These are phyloP conservation scores for Psittacula echo DNA, from an alignment of 2,797 vertebrate genomes.

Conservation along the genomic window DNA sequence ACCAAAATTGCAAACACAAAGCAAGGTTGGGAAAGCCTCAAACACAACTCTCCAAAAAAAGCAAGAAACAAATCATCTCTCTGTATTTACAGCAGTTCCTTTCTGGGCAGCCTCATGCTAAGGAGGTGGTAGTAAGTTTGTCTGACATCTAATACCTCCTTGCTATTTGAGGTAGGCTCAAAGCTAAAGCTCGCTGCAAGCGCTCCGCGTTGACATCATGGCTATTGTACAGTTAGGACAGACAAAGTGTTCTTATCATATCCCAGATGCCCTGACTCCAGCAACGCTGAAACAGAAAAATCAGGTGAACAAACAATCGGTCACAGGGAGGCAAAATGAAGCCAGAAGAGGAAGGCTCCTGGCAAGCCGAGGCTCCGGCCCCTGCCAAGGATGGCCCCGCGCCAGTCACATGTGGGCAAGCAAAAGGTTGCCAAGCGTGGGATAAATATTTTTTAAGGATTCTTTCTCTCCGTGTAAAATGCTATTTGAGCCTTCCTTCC, in stretches of 20 bases:
- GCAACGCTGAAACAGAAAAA: conserved; percentile 23
- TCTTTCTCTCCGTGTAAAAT: conserved; percentile 51
- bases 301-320: conserved; percentile 72
- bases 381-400: conserved; percentile 70
- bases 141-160: not conserved
- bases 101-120: not conserved
- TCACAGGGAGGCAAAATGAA: conserved; percentile 21
- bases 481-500: conserved; percentile 5
- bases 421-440: conserved; percentile 63
- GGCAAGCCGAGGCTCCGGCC: conserved; percentile 74
- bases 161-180: not conserved
- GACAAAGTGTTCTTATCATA: conserved; percentile 14
- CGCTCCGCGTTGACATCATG: not conserved
- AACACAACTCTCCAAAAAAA: not conserved
- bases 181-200: not conserved
- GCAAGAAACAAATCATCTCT: not conserved
- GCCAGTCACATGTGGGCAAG: conserved; percentile 71
- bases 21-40: conserved; percentile 1
- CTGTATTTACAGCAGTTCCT: not conserved
- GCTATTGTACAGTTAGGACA: not conserved
- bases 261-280: conserved; percentile 31
- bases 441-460: conserved; percentile 61
- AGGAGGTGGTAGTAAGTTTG: not conserved
- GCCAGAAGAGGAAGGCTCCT: conserved; percentile 78
- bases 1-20: not conserved